Conservation (phyloP, 2,797 vertebrate species). For the Vipera latastei region DNA sequence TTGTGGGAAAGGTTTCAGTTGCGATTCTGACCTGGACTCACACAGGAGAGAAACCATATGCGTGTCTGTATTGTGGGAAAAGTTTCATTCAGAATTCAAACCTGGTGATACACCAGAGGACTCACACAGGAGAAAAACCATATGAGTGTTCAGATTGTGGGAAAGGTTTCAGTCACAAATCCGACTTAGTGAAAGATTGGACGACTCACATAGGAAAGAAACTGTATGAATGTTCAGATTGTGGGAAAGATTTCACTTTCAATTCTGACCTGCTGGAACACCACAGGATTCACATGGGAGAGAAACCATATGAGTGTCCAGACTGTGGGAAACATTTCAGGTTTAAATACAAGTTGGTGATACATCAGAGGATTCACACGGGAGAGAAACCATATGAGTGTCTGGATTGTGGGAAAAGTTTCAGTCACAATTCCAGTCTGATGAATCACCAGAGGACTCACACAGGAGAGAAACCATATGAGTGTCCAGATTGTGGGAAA, state of each 20-base stretch:
- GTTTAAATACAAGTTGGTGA: too few species aligned
- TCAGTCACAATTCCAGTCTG: background rate
- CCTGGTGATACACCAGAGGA: too few species aligned
- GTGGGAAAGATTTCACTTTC: background rate
- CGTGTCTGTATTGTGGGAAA: too few species aligned
- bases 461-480: too few species aligned
- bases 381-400: background rate
- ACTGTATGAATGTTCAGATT: background rate
- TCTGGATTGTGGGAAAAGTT: background rate
- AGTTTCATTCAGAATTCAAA: too few species aligned
- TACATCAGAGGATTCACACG: background rate
- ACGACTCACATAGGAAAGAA: too few species aligned
- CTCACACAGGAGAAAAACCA: background rate
- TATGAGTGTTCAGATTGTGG: background rate
- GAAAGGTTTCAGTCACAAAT: background rate
- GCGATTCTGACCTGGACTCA: too few species aligned
- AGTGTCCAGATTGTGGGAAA: too few species aligned
- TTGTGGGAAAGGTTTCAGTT: background rate
- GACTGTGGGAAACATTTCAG: background rate
- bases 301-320: background rate
- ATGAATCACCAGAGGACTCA: too few species aligned
- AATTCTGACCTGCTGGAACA: background rate
- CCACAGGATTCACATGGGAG: background rate
- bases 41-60: too few species aligned
- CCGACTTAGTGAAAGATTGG: too few species aligned